Evolutionary conservation across 2,888 invertebrate genomes (phyloP).

Genomic region (Drosophila histrio): DNA sequence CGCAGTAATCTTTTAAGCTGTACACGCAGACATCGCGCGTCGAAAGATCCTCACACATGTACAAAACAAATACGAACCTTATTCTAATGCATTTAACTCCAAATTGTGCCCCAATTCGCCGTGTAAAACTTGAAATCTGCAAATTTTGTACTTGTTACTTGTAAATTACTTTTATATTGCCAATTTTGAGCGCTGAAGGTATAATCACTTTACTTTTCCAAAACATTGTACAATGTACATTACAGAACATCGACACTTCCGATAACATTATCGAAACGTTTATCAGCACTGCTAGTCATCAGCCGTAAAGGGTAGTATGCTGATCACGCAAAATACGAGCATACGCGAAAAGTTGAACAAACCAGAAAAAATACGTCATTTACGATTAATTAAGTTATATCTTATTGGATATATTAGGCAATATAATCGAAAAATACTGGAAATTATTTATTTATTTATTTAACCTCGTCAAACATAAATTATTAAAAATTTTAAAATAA

Average conservation of each 20-base stretch:
- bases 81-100: not conserved
- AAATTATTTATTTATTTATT: too few species aligned
- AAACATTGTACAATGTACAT: conserved; percentile 38
- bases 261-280: conserved; percentile 20
- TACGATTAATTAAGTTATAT: not conserved
- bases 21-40: conserved; percentile 29
- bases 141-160: not conserved
- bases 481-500: too few species aligned
- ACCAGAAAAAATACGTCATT: not conserved
- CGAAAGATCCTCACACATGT: conserved; percentile 24
- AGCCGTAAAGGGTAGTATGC: not conserved
- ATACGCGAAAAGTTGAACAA: not conserved
- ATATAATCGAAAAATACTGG: too few species aligned
- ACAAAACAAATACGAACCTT: not conserved
- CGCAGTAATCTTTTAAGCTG: conserved; percentile 40
- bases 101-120: not conserved
- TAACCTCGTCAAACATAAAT: too few species aligned
- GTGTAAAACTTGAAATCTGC: not conserved
- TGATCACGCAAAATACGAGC: not conserved
- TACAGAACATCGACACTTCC: conserved; percentile 15
- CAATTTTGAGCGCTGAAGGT: conserved; percentile 31
- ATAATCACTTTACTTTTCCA: conserved; percentile 13
- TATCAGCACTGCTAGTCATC: conserved; percentile 1
- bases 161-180: conserved; percentile 6
- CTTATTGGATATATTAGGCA: too few species aligned